phyloP scores from a whole-genome alignment of 2,888 invertebrate genomes.

The Xanthia togata region DNA sequence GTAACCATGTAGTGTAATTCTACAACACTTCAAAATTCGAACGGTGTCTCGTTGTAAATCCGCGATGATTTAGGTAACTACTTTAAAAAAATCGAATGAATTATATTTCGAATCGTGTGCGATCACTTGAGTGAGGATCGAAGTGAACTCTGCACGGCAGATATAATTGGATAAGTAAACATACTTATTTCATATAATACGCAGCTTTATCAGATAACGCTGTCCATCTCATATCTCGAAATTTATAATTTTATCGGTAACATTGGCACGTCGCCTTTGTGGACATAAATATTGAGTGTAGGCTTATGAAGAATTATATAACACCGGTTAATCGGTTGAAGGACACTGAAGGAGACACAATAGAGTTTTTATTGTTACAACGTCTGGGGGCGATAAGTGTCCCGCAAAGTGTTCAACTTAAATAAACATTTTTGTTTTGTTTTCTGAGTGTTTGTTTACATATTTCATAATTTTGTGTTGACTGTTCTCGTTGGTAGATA shows the following conservation, averaged over 20 bases:
- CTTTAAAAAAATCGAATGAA: not conserved
- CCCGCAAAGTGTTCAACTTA: too few species aligned
- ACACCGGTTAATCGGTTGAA: not conserved
- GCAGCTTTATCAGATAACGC: not conserved
- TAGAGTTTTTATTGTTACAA: not conserved
- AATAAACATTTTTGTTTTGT: not conserved
- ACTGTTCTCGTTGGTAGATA: not conserved
- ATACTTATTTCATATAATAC: not conserved
- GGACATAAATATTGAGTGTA: not conserved
- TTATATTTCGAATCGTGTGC: not conserved
- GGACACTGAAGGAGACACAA: not conserved
- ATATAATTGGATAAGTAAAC: not conserved
- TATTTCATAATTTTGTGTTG: not conserved
- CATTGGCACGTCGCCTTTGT: not conserved
- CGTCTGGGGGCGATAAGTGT: not conserved
- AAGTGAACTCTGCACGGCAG: not conserved
- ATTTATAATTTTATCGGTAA: conserved; percentile 11
- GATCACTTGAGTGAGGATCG: too few species aligned
- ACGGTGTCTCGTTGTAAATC: not conserved
- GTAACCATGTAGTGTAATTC: not conserved
- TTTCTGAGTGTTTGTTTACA: not conserved
- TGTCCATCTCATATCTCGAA: conserved; percentile 1
- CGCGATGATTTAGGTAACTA: not conserved
- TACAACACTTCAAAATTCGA: not conserved
- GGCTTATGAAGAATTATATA: not conserved